phyloP scores from a whole-genome alignment of 2,113 vertebrate genomes.

The Pedetes capensis region DNA sequence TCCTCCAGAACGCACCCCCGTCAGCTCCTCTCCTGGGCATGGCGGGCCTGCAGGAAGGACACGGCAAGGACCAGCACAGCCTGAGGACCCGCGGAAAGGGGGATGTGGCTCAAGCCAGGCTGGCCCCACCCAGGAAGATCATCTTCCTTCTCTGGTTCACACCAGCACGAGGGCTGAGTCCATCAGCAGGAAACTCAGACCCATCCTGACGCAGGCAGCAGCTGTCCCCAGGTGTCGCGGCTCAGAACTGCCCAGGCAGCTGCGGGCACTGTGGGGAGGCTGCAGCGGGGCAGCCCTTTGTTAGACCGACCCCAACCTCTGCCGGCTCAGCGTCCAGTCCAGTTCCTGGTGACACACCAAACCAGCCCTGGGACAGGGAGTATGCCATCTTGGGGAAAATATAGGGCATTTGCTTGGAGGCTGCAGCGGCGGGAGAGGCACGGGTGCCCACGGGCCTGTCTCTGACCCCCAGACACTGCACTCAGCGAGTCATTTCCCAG shows the following conservation, averaged over 20 bases:
- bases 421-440: rapidly evolving
- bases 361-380: background rate
- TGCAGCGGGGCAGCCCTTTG: background rate
- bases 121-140: background rate
- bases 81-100: background rate
- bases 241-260: background rate
- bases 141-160: background rate
- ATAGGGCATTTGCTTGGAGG: background rate
- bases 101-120: background rate
- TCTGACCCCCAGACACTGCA: background rate
- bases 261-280: background rate
- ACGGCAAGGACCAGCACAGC: background rate
- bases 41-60: background rate
- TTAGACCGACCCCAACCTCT: background rate
- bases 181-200: background rate
- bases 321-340: background rate
- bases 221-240: background rate
- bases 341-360: background rate
- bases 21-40: background rate
- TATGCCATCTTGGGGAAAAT: background rate
- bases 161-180: background rate
- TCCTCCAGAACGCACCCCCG: background rate
- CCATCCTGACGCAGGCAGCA: background rate
- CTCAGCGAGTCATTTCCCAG: background rate
- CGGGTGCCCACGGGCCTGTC: too few species aligned